Base-by-base conservation (phyloP, 1,140 invertebrate species). In the Drosophila punjabiensis region DNA sequence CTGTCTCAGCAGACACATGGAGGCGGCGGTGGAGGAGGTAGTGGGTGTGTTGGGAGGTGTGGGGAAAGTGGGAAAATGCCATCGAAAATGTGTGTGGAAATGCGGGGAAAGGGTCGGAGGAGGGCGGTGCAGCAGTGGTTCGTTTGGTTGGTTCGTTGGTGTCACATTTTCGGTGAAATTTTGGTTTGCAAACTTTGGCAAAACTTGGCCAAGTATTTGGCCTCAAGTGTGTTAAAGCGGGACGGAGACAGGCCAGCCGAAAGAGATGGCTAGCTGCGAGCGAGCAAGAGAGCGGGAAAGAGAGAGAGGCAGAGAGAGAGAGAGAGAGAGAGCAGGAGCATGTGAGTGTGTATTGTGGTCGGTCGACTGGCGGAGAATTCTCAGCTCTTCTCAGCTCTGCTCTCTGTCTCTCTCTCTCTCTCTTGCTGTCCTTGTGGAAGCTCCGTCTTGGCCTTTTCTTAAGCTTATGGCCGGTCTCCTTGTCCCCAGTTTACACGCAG, bases 111-210 rank as follows among this genome's bases (percentile, higher is more conserved):
- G 11, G 18, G 43, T 6, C 5, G 5, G 56, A 18, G 56, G 10
- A 28, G 37, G 60, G 65, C 45, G 66, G 61, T 69, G 73, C 65
- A 80, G 59, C 64, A 67, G 64, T 88, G 85, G 86, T 90, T 90
- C 77, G 78, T 89, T 88, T 89, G 86, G 86, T 89, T 88, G 85
- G 85, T 87, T 87, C 76, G 86, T 85, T 89, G 86, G 86, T 90
- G 86, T 90, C 86, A 90, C 86, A 90, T 90, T 90, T 90, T 90
- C 79, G 86, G 86, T 90, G 69, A 90, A 90, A 90, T 90, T 90
- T 90, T 90, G 86, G 86, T 90, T 78, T 90, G 79, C 86, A 90
- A 90, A 90, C 86, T 90, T 90, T 90, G 86, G 86, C 86, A 90
- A 90, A 90, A 90, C 86, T 90, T 90, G 86, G 86, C 86, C 86